Base-by-base conservation (phyloP, 1,140 invertebrate genomes). In the Diachasma alloeum region DNA sequence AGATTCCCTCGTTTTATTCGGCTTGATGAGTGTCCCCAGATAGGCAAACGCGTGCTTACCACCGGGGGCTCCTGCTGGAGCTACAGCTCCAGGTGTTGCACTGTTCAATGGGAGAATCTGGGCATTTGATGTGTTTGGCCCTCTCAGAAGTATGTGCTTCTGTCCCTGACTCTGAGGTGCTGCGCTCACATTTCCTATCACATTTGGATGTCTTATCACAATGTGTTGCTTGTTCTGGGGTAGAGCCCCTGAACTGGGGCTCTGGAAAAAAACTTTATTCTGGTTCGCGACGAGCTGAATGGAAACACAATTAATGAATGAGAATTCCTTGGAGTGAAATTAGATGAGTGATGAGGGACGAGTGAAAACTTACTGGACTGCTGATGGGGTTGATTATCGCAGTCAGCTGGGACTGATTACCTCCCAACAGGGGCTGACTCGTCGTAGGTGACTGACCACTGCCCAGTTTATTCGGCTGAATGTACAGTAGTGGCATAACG, bases 1-100 rank as follows among this genome's bases (percentile, higher is more conserved):
- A 37, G 86, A 84, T 24, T 89, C 87, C 11, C 84, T 79, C 24
- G 86, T 75, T 44, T 89, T 88, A 48, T 85, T 87, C 19, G 88
- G 84, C 74, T 89, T 90, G 24, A 89, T 87, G 13, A 89, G 80
- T 13, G 87, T 90, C 22, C 88, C 85, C 56, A 90, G 77, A 79
- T 90, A 90, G 0, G 90, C 87, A 80, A 89, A 87, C 2, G 88
- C 84, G 74, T 88, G 88, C 71, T 90, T 90, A 63, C 87, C 74
- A 53, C 17, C 11, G 46, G 72, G 0, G 26, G 39, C 0, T 26
- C 31, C 31, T 3, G 31, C 31, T 31, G 15, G 17, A 22, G 56
- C 15, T 24, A 17, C 53, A 66, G 36, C 19, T 8, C 56, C 22
- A 44, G 56, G 19, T n/a, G 37, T 42, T 44, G 19, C 19, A 67